These are phyloP conservation scores for Eilema griseolum DNA, from an alignment of 2,888 invertebrate species.

Conservation along the genomic window DNA sequence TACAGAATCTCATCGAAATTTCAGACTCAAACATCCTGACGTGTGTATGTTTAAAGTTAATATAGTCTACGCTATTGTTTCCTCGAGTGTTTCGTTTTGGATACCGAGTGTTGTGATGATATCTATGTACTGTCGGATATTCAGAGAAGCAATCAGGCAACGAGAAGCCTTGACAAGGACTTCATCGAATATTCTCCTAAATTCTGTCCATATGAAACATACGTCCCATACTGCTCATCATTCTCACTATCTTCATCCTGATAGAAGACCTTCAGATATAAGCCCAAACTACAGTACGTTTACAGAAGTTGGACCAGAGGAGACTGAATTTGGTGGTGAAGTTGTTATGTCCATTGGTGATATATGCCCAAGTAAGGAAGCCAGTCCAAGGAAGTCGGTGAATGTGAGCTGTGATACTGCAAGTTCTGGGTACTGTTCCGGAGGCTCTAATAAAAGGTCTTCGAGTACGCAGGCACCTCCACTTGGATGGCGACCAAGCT, in stretches of 20 bases:
- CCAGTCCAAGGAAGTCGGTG: constrained; percentile 83
- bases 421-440: constrained; percentile 83
- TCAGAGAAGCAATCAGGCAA: constrained; percentile 93
- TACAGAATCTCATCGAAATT: constrained; percentile 91
- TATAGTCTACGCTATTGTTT: constrained; percentile 94
- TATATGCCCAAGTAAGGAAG: constrained; percentile 81
- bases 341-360: constrained; percentile 79
- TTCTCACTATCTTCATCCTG: constrained; percentile 82
- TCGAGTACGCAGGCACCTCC: constrained; percentile 84
- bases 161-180: constrained; percentile 93
- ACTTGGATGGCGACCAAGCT: constrained; percentile 87
- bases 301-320: constrained; percentile 82
- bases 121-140: constrained; percentile 95
- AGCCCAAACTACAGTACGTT: constrained; percentile 85
- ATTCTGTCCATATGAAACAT: constrained; percentile 94
- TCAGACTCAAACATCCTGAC: constrained; percentile 89
- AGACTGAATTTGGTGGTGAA: constrained; percentile 77
- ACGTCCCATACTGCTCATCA: constrained; percentile 91
- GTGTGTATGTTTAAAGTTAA: constrained; percentile 95
- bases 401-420: constrained; percentile 84
- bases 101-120: constrained; percentile 97
- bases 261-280: constrained; percentile 80
- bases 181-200: constrained; percentile 94
- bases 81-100: constrained; percentile 97
- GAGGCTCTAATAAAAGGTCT: constrained; percentile 81